A percentile compares a stretch with the other conserved stretches of the same genome.
Conservation (phyloP, 2,113 vertebrate species). For the Trinectes maculatus region DNA sequence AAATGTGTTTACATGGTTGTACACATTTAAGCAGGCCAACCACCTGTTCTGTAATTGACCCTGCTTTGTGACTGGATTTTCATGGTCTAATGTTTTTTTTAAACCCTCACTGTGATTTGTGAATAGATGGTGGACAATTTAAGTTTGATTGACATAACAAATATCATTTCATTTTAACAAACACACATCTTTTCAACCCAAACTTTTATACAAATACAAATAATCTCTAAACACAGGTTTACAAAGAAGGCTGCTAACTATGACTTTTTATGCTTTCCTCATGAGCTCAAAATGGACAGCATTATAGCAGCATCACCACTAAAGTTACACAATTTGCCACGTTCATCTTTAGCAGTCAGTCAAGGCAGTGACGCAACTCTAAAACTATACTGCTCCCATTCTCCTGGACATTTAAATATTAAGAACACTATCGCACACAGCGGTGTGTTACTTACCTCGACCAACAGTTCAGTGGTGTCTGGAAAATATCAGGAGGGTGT, state of each 20-base stretch:
- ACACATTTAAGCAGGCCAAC: too few species aligned
- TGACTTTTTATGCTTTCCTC: neutral
- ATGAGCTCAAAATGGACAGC: too few species aligned
- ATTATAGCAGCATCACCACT: too few species aligned
- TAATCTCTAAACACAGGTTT: neutral
- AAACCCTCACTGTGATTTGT: neutral
- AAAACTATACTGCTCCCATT: too few species aligned
- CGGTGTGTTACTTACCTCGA: conserved; percentile 3
- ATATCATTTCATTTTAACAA: neutral
- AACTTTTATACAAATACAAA: neutral
- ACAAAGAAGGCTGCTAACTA: too few species aligned
- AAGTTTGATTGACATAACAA: neutral
- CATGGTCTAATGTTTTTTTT: neutral
- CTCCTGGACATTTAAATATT: too few species aligned
- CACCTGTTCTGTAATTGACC: neutral
- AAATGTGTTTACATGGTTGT: neutral
- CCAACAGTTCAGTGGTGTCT: neutral
- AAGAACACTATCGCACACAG: accelerated
- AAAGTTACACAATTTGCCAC: too few species aligned
- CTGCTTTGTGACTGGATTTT: neutral
- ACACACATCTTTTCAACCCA: neutral
- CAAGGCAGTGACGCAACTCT: neutral
- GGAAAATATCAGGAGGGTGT: neutral
- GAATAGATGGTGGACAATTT: too few species aligned
- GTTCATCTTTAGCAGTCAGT: too few species aligned